Conservation (phyloP, 2,888 invertebrate genomes). For the Macroteleia sp. region DNA sequence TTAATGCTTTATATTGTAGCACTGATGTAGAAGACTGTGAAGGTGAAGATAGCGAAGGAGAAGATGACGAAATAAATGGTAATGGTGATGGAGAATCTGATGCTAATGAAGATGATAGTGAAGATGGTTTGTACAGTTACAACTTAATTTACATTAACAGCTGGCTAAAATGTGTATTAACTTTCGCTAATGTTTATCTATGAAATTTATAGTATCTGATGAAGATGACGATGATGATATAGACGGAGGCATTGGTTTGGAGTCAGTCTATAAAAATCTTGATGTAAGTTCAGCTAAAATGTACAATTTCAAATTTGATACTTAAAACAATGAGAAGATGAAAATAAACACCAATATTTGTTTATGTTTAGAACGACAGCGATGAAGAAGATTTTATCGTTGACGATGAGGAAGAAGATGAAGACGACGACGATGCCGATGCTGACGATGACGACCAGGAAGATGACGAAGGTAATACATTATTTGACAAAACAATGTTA, state of each 20-base stretch:
- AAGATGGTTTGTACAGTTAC: constrained; percentile 77
- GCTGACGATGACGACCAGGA: constrained; percentile 82
- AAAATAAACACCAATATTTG: neutral
- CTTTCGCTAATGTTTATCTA: too few relatives aligned
- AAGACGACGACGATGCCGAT: constrained; percentile 86
- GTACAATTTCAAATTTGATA: too few relatives aligned
- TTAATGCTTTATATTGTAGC: too few relatives aligned
- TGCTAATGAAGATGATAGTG: constrained; percentile 84
- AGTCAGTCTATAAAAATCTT: constrained; percentile 88
- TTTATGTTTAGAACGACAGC: constrained; percentile 84
- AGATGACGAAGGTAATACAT: constrained; percentile 72
- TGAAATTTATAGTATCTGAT: constrained; percentile 85
- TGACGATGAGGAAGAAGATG: constrained; percentile 87
- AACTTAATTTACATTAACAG: too few relatives aligned
- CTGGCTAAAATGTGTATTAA: too few relatives aligned
- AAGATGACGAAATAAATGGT: constrained; percentile 91
- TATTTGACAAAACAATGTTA: too few relatives aligned
- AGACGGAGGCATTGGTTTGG: constrained; percentile 88
- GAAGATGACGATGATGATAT: constrained; percentile 87
- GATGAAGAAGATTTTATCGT: constrained; percentile 87
- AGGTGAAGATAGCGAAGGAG: constrained; percentile 91
- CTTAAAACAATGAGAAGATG: too few relatives aligned
- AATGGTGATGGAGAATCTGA: constrained; percentile 90
- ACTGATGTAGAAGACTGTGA: constrained; percentile 91
- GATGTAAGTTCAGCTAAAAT: constrained; percentile 85